Base-by-base conservation (phyloP, 1,140 invertebrate genomes). In the Ips typographus region DNA sequence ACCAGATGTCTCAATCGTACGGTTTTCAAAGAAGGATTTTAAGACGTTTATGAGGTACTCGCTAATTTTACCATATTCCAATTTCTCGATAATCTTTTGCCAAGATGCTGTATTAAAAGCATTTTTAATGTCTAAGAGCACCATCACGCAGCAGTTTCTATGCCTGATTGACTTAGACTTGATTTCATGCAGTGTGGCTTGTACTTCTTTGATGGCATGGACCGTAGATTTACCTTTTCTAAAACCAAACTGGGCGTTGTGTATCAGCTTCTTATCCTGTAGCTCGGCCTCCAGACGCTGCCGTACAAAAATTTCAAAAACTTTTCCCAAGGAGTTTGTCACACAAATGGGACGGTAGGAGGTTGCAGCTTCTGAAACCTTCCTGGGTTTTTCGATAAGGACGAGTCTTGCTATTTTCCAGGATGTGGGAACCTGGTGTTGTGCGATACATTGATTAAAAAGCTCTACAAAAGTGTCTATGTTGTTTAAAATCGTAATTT, bases 51-150 rank as follows among this genome's bases (percentile, higher is more conserved):
- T 8, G 0, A 58, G 42, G n/a, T 57, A 47, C 39, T 8, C 52
- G 2, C 49, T 37, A 8, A 70, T 38, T 39, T 40, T 37, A 38
- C 6, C 53, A 2, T 41, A 2, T 37, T 59, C 2, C 5, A 65
- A 47, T 38, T 47, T 63, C 62, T 67, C 1, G 64, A 61, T 4
- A 58, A 63, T 2, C 41, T 55, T 40, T 71, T 71, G 39, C 60
- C 66, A n/a, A 65, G 65, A 53, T 71, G 62, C 41, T 58, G 39
- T 22, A 22, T 22, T 22, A 0, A 22, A 22, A 22, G 22, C 22
- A 22, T 22, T 22, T 22, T 22, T 22, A 1, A 71, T 56, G 36
- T 71, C 70, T 38, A 71, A 38, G 3, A 63, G 40, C 40, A 62
- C 37, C 6, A 62, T 2, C 2, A 40, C 57, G 47, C 40, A 43